Percentiles rank a stretch among this genome's conserved stretches.
These are phyloP conservation scores for Paraescarpia echinospica DNA, from an alignment of 1,140 invertebrate genomes.

Conservation along the genomic window DNA sequence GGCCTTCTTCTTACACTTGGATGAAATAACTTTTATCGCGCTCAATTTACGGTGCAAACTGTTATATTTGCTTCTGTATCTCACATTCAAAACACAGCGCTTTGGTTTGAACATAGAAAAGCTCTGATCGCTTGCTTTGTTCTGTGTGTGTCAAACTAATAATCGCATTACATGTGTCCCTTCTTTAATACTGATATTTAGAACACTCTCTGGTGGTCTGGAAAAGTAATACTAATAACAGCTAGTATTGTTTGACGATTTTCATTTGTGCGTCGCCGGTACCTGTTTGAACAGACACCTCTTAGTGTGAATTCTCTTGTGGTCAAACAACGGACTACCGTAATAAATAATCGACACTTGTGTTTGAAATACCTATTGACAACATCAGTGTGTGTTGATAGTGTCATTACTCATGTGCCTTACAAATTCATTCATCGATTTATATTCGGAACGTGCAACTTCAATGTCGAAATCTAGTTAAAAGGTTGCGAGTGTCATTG, in stretches of 20 bases:
- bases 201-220: not conserved
- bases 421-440: not conserved
- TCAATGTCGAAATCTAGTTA: not conserved
- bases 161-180: too few relatives aligned
- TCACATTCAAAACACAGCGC: not conserved
- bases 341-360: not conserved
- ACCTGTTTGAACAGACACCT: not conserved
- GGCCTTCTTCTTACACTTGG: too few relatives aligned
- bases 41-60: too few relatives aligned
- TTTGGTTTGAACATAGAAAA: not conserved
- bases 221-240: not conserved
- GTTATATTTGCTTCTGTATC: not conserved
- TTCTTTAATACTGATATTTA: not conserved
- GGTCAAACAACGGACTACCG: not conserved
- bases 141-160: not conserved
- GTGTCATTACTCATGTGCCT: not conserved
- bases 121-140: not conserved
- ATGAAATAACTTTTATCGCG: not conserved
- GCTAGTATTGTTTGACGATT: not conserved
- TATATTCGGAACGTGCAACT: not conserved
- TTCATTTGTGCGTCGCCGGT: not conserved
- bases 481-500: not conserved
- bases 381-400: not conserved
- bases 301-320: not conserved
- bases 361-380: not conserved